Evolutionary conservation across 2,888 invertebrate genomes (phyloP), one percentile per base, ranked within the genome.

Genomic region (Conops quadrifasciatus): DNA sequence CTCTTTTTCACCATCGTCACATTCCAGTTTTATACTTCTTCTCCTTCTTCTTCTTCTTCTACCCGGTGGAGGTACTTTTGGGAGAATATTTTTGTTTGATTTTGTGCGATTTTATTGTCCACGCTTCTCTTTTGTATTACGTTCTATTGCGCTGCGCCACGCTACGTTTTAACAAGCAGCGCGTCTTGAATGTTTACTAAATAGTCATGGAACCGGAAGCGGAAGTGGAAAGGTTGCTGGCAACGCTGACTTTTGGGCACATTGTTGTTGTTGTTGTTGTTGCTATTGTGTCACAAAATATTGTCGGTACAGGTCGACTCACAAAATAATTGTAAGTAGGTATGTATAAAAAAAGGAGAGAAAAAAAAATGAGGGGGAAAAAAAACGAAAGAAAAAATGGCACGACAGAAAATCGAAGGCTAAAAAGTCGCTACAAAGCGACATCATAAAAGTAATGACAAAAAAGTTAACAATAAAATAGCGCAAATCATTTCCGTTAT

Each of bases 71-170:
- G 49, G 24, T 5, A 3, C 11, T 30, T 49, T n/a, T 26, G 11
- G 13, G 21, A 47, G 19, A 45, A 64, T 64, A 64, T 21, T 53
- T 53, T 49, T 47, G 45, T 64, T 47, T 26, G 45, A 21, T 64
- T 47, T 43, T 64, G 24, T 15, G 24, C n/a, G 19, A 24, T 28
- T 30, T 65, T 47, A 7, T 51, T 65, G 15, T 51, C 15, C 15
- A 28, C 51, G n/a, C 24, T 51, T 9, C n/a, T 30, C 24, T 51
- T 49, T 21, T 49, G 3, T 24, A n/a, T n/a, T 30, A 19, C 19
- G 26, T 11, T 24, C 30, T 59, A n/a, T 16, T 15, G 3, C 30
- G n/a, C 1, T 15, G 15, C 59, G 30, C 13, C 2, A 30, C 36
- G 49, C 26, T 49, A 49, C 30, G 51, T 43, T 56, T 24, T 21